Conservation (phyloP, 2,113 vertebrate genomes). For the Theropithecus gelada region DNA sequence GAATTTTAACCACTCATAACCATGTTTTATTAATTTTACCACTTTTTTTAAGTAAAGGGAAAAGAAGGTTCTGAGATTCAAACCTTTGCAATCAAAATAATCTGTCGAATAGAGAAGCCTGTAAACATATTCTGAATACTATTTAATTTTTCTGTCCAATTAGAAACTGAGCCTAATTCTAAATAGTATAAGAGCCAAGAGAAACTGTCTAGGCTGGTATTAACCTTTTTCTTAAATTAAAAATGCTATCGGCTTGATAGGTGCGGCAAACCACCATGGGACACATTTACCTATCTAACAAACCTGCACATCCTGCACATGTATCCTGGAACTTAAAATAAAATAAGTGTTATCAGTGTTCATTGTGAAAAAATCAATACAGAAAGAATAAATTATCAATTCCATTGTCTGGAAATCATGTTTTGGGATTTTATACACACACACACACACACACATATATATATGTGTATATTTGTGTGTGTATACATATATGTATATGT, state of each 20-base stretch:
- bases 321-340: too few species aligned
- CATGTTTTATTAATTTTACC: background rate
- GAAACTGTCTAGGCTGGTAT: background rate
- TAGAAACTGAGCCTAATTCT: background rate
- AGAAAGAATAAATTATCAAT: background rate
- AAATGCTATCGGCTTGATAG: background rate
- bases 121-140: background rate
- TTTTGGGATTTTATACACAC: accelerated
- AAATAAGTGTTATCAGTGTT: background rate
- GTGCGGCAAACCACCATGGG: too few species aligned
- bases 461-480: too few species aligned
- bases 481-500: too few species aligned
- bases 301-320: too few species aligned
- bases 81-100: background rate
- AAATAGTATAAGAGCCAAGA: background rate
- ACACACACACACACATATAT: accelerated
- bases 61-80: background rate
- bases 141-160: background rate
- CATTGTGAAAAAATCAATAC: background rate
- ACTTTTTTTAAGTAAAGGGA: background rate
- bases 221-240: background rate
- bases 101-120: background rate
- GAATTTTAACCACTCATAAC: background rate
- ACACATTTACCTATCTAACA: too few species aligned
- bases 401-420: background rate